Evolutionary conservation across 2,113 vertebrate genomes (phyloP), one percentile per base, ranked within the genome.

Genomic region (Pelobates fuscus): DNA sequence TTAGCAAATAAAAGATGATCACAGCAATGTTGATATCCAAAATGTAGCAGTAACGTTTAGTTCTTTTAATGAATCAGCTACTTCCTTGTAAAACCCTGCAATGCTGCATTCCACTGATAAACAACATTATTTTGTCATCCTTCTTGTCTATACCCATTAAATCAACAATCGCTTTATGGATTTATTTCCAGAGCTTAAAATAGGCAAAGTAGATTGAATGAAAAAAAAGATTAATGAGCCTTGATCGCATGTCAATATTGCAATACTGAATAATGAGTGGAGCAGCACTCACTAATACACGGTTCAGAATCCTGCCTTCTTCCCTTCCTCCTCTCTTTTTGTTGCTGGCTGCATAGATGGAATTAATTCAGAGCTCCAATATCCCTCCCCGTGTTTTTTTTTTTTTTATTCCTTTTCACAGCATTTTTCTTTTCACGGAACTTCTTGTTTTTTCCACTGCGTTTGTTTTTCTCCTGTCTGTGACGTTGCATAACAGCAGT

Each of bases 381-480:
- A 57, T 52, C 61, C 30, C 52, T 44, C 62, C 71, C 37, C 52
- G 52, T 59, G 24, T 21, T 73, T n/a, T 37, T 37, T 37, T 37
- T 37, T 32, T 58, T 63, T 72, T 64, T 59, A 72, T 54, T n/a
- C 20, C 70, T 64, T 21, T 74, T 75, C 65, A 59, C 26, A 67
- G 54, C 17, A 32, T 64, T 46, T 66, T 63, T 52, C 62, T 63
- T 58, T 14, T 54, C 25, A 55, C 52, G 24, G 62, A 41, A 74
- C 46, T 4, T 23, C 62, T 67, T 75, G 60, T 64, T 67, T 73
- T 74, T 58, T 66, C 52, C 63, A 43, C 24, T 57, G 62, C 41
- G 41, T 75, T 67, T 59, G 32, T 67, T 75, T 59, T 59, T 27
- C 63, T 41, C 52, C 29, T 17, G 27, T 65, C 60, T 58, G 62